These are phyloP conservation scores for Anthopleura xanthogrammica DNA, from an alignment of 92 coral and sea anemone species.

Conservation along the genomic window DNA sequence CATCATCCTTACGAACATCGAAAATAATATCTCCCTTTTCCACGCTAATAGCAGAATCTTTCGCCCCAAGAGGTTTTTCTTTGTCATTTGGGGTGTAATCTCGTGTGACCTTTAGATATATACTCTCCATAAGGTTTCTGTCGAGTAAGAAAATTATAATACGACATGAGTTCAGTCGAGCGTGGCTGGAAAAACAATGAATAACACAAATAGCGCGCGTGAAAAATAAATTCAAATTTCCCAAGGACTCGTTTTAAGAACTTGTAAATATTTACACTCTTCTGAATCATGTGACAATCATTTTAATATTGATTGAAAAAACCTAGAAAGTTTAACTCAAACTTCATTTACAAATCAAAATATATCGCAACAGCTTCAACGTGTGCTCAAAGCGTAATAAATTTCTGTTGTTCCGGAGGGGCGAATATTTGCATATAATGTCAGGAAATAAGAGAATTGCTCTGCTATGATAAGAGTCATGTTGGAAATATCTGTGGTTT, in stretches of 20 bases:
- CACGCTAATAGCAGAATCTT: conserved; percentile 75
- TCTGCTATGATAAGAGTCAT: conserved; percentile 3
- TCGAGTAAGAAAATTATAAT: conserved; percentile 14
- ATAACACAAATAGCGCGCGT: conserved; percentile 9
- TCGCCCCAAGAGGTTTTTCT: conserved; percentile 67
- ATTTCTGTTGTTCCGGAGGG: background rate
- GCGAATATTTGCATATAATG: background rate
- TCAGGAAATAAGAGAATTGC: conserved; percentile 17
- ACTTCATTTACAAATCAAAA: background rate
- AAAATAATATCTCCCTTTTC: conserved; percentile 89
- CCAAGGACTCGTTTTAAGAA: background rate
- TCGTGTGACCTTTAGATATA: conserved; percentile 80
- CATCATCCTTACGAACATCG: conserved; percentile 77
- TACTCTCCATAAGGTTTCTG: conserved; percentile 64
- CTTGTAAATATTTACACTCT: background rate
- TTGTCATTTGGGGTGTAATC: conserved; percentile 70
- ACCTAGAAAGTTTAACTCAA: background rate
- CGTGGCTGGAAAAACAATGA: background rate
- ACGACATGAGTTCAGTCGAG: conserved; percentile 28
- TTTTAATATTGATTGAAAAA: background rate
- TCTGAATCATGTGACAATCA: background rate
- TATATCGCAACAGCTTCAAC: background rate
- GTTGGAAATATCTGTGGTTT: conserved; percentile 13
- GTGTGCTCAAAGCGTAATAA: background rate
- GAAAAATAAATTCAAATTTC: background rate